Evolutionary conservation across 2,888 invertebrate species (phyloP).

Genomic region (Amphipoea oculea): DNA sequence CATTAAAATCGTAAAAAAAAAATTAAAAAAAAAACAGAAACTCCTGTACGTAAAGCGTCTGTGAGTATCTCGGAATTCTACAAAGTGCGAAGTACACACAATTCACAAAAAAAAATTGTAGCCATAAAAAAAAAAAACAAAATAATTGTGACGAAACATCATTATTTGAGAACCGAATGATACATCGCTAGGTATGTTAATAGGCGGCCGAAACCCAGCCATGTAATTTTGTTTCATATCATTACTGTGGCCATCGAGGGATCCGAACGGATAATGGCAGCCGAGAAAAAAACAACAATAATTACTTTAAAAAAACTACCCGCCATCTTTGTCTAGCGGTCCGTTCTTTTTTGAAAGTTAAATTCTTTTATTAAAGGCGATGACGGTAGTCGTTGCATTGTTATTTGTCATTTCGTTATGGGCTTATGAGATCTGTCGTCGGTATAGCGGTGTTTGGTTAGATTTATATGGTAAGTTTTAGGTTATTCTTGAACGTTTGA

Average conservation of each 20-base stretch:
- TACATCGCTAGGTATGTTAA: slow-evolving; percentile 87
- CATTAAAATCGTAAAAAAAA: no score
- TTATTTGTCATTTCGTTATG: slow-evolving; percentile 62
- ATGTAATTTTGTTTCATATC: slow-evolving; percentile 88
- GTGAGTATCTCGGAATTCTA: background rate
- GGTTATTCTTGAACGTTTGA: slow-evolving; percentile 19
- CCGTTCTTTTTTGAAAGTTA: slow-evolving; percentile 63
- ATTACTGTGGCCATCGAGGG: slow-evolving; percentile 82
- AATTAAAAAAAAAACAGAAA: background rate
- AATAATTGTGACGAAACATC: slow-evolving; percentile 65
- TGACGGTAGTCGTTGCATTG: slow-evolving; percentile 68
- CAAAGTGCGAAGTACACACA: slow-evolving; percentile 35
- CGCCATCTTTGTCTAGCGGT: slow-evolving; percentile 79
- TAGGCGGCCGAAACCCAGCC: slow-evolving; percentile 80
- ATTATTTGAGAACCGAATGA: slow-evolving; percentile 80
- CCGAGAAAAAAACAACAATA: slow-evolving; percentile 78
- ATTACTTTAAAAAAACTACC: slow-evolving; percentile 80
- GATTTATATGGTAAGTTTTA: slow-evolving; percentile 28
- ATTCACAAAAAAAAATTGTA: slow-evolving; percentile 36
- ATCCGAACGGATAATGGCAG: slow-evolving; percentile 83
- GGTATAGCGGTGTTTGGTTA: slow-evolving; percentile 31
- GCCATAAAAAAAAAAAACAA: slow-evolving; percentile 22
- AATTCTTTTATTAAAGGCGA: slow-evolving; percentile 59
- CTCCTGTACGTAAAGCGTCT: background rate
- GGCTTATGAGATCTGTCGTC: slow-evolving; percentile 42